Evolutionary conservation across 2,113 vertebrate genomes (phyloP).

Genomic region (Chascanopsetta lugubris): DNA sequence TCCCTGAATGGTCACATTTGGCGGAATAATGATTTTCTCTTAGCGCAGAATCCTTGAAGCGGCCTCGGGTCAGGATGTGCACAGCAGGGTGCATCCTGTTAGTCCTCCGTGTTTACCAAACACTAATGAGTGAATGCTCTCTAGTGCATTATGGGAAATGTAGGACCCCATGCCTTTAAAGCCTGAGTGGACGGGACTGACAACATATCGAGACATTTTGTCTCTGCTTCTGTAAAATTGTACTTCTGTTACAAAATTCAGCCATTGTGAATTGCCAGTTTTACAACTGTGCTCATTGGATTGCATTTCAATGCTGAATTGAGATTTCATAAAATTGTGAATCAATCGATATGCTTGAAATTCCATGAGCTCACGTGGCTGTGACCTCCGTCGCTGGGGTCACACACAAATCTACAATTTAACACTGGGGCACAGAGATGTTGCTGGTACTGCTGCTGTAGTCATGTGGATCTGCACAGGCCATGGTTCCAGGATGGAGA

Average conservation of each 20-base stretch:
- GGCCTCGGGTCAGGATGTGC: slow-evolving; percentile 3
- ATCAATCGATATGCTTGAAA: neutral
- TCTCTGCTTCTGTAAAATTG: neutral
- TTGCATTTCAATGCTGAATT: neutral
- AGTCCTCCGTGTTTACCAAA: neutral
- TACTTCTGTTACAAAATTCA: too few species aligned
- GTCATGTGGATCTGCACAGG: neutral
- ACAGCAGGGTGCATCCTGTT: slow-evolving; percentile 5
- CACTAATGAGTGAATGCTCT: neutral
- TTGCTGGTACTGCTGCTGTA: neutral
- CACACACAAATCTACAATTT: neutral
- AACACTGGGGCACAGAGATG: neutral
- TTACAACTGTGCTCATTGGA: too few species aligned
- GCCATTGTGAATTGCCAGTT: neutral
- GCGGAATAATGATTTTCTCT: slow-evolving; percentile 22
- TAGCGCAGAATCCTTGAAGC: neutral
- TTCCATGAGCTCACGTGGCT: neutral
- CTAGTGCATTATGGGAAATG: neutral
- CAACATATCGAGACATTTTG: neutral
- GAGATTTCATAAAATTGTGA: neutral
- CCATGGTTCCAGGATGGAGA: neutral
- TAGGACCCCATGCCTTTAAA: neutral
- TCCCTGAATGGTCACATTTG: slow-evolving; percentile 30
- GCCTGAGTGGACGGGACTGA: neutral
- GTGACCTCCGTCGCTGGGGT: slow-evolving; percentile 35